Conservation (phyloP, 2,888 invertebrate species). For the Glaucopsyche alexis region DNA sequence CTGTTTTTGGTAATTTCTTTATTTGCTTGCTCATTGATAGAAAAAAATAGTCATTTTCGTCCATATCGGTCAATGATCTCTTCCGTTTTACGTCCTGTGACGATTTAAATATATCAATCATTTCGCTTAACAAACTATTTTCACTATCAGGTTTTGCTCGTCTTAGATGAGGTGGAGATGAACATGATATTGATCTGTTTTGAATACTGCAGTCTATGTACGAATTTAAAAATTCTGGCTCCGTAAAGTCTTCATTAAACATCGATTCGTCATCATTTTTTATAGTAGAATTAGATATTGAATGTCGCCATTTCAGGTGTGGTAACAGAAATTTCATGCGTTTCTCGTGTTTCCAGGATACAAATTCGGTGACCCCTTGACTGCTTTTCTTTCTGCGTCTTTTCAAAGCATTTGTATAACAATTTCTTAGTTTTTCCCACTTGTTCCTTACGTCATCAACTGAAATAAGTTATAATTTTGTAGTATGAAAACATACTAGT, state of each 20-base stretch:
- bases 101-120: background rate
- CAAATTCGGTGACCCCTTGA: background rate
- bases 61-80: conserved; percentile 16
- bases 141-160: conserved; percentile 1
- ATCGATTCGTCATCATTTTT: background rate
- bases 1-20: conserved; percentile 34
- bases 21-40: conserved; percentile 36
- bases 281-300: background rate
- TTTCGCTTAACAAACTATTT: background rate
- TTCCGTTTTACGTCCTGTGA: conserved; percentile 4
- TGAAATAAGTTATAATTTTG: background rate
- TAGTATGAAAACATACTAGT: too few species aligned
- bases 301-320: conserved; percentile 14
- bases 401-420: conserved; percentile 14
- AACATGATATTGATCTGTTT: background rate
- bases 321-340: conserved; percentile 28
- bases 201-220: background rate
- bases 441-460: conserved; percentile 24
- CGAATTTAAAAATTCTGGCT: background rate
- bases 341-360: conserved; percentile 21
- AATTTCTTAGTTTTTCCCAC: conserved; percentile 26
- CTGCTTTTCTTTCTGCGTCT: conserved; percentile 1
- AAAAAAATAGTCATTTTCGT: conserved; percentile 35
- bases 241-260: background rate
- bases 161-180: background rate